These are phyloP conservation scores for Microplitis demolitor DNA, from an alignment of 1,140 invertebrate species.

Conservation along the genomic window DNA sequence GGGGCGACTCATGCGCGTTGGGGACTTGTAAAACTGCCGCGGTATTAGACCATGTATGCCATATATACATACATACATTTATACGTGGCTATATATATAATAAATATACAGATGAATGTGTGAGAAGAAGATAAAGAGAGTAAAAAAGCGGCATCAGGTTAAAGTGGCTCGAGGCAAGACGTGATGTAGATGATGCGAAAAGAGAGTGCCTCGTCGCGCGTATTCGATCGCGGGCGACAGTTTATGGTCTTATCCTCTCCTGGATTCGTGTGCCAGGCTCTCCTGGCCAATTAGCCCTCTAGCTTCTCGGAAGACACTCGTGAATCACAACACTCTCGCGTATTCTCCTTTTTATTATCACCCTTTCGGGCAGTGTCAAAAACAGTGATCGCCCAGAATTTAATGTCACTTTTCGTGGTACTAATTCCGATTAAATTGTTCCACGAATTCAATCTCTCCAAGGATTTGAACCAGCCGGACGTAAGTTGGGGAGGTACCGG, in stretches of 20 bases:
- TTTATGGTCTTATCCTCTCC: constrained; percentile 51
- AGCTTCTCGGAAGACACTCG: constrained; percentile 51
- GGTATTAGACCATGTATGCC: background rate
- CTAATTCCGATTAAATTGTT: background rate
- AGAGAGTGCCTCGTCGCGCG: constrained; percentile 45
- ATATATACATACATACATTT: too few species aligned
- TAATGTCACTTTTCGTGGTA: too few species aligned
- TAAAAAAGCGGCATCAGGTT: background rate
- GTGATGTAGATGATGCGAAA: constrained; percentile 32
- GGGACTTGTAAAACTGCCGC: constrained; percentile 26
- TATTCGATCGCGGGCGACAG: constrained; percentile 61
- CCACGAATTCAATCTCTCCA: background rate
- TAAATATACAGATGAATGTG: too few species aligned
- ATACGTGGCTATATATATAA: background rate
- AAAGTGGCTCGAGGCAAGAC: background rate
- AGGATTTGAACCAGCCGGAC: too few species aligned
- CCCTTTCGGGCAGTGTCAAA: too few species aligned
- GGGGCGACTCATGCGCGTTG: constrained; percentile 15
- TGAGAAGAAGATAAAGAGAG: background rate
- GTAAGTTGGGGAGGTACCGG: too few species aligned
- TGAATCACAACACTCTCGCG: constrained; percentile 19
- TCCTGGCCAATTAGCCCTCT: constrained; percentile 57
- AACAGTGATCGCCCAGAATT: too few species aligned
- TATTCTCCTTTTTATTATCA: too few species aligned
- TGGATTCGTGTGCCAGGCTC: constrained; percentile 33